phyloP scores from a whole-genome alignment of 2,797 vertebrate genomes.

The Balearica regulorum region DNA sequence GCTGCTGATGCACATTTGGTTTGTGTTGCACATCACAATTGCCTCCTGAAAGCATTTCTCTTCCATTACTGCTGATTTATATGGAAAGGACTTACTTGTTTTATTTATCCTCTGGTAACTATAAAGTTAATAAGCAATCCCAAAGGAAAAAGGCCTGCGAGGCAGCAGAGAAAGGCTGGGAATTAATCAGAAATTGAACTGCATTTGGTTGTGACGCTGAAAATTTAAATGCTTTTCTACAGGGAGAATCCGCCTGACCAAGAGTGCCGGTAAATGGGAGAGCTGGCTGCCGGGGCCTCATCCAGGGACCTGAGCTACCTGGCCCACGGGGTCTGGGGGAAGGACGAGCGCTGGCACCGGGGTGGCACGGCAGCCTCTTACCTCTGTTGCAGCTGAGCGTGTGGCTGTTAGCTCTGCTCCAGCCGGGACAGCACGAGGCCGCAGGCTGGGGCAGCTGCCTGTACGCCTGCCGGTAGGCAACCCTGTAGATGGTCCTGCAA shows the following conservation, averaged over 20 bases:
- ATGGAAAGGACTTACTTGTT: not conserved
- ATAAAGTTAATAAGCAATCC: not conserved
- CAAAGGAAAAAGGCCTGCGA: not conserved
- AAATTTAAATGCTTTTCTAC: not conserved
- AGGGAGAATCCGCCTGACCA: not conserved
- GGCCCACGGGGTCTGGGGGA: not conserved
- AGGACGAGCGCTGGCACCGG: rapidly evolving
- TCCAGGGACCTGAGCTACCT: not conserved
- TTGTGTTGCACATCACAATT: not conserved
- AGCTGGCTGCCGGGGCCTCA: not conserved
- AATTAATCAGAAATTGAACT: not conserved
- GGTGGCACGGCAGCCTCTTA: slow-evolving; percentile 46
- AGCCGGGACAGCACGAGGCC: slow-evolving; percentile 86
- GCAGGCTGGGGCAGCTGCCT: slow-evolving; percentile 49
- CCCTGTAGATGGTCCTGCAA: slow-evolving; percentile 85
- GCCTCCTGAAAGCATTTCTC: not conserved
- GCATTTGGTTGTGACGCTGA: not conserved
- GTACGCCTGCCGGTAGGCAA: slow-evolving; percentile 80
- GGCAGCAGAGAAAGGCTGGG: slow-evolving; percentile 7
- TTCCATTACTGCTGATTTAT: not conserved
- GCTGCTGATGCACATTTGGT: not conserved
- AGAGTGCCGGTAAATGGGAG: not conserved
- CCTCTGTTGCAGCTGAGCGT: slow-evolving; percentile 83
- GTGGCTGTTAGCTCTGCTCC: slow-evolving; percentile 72
- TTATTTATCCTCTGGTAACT: slow-evolving; percentile 14